A percentile compares a stretch with the other conserved stretches of the same genome.
Evolutionary conservation across 2,888 invertebrate species (phyloP).

Genomic region (Caenorhabditis sp.): DNA sequence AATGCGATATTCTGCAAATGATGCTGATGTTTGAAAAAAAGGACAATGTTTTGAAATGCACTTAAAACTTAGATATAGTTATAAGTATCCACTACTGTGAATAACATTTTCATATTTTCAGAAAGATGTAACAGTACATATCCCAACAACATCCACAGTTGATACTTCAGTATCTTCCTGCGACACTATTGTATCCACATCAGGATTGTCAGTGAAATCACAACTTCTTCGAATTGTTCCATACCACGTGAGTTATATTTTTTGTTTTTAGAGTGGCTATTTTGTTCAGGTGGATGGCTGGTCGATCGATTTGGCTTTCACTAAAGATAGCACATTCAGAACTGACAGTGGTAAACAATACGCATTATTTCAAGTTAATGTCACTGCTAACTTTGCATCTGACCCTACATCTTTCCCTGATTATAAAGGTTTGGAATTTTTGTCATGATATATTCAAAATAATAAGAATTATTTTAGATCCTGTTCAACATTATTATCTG

Average conservation of each 20-base stretch:
- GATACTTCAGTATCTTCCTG: constrained; percentile 17
- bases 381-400: constrained; percentile 47
- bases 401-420: constrained; percentile 36
- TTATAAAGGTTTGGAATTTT: constrained; percentile 14
- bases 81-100: no score
- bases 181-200: constrained; percentile 10
- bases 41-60: background rate
- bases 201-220: constrained; percentile 11
- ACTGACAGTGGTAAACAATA: constrained; percentile 40
- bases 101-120: constrained; percentile 17
- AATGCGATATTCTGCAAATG: background rate
- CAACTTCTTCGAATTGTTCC: constrained; percentile 28
- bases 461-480: background rate
- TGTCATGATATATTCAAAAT: background rate
- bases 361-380: constrained; percentile 41
- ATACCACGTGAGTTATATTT: constrained; percentile 15
- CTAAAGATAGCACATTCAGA: constrained; percentile 28
- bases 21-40: background rate
- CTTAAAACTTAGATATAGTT: background rate
- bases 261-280: background rate
- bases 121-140: constrained; percentile 32
- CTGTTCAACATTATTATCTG: constrained; percentile 24
- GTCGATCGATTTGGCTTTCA: constrained; percentile 35
- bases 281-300: constrained; percentile 34
- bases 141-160: constrained; percentile 31